Conservation (phyloP, 2,113 vertebrate species). For the Poeciliopsis prolifica region DNA sequence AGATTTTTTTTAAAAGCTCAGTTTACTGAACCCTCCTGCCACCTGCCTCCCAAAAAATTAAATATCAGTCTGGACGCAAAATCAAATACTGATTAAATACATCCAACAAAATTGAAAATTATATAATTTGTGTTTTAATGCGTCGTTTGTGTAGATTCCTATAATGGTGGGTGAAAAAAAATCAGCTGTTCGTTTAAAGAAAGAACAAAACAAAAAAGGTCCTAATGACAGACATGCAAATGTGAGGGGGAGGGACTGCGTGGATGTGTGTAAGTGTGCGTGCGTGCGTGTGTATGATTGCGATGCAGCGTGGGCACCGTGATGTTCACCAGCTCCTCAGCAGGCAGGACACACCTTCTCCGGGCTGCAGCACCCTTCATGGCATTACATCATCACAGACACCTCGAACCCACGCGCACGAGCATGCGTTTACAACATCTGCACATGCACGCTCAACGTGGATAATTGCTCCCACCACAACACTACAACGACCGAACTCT, state of each 20-base stretch:
- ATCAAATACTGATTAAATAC: not conserved
- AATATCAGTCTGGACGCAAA: not conserved
- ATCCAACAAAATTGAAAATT: not conserved
- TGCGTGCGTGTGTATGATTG: not conserved
- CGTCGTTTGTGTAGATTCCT: no score
- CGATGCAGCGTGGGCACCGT: slow-evolving; percentile 46
- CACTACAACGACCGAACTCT: not conserved
- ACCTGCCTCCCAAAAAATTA: no score
- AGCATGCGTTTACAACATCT: slow-evolving; percentile 13
- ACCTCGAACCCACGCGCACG: slow-evolving; percentile 39
- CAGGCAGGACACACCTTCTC: slow-evolving; percentile 70
- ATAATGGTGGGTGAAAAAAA: not conserved
- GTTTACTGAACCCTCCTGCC: not conserved
- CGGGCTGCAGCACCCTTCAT: slow-evolving; percentile 71
- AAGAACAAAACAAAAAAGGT: not conserved
- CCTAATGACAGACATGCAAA: not conserved
- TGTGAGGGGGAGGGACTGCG: not conserved
- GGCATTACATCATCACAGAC: slow-evolving; percentile 74
- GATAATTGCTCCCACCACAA: slow-evolving; percentile 1
- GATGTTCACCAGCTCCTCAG: slow-evolving; percentile 67
- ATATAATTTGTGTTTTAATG: not conserved
- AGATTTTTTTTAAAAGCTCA: not conserved
- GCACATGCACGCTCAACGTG: not conserved
- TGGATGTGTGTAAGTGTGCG: slow-evolving; percentile 2
- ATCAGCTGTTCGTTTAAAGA: not conserved